Percentiles rank a stretch among this genome's conserved stretches.
phyloP scores from a whole-genome alignment of 2,888 invertebrate genomes.

The Lymantria monacha region DNA sequence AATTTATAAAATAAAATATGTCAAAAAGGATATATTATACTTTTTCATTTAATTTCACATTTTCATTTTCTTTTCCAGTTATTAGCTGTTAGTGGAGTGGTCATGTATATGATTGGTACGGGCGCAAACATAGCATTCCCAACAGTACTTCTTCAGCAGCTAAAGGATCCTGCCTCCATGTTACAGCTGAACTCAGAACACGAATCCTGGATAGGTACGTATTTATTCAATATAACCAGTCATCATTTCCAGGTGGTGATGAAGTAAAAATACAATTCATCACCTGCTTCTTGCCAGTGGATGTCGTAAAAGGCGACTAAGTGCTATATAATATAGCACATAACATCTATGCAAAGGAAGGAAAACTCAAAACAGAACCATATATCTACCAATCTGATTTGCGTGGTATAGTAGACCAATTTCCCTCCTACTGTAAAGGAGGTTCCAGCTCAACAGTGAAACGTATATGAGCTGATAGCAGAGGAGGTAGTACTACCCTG shows the following conservation, averaged over 20 bases:
- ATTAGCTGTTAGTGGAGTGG: conserved; percentile 67
- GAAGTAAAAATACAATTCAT: background rate
- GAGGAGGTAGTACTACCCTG: too few species aligned
- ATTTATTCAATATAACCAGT: background rate
- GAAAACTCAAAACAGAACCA: too few species aligned
- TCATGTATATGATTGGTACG: conserved; percentile 75
- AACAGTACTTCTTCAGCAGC: conserved; percentile 66
- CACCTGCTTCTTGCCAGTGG: background rate
- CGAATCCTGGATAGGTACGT: conserved; percentile 73
- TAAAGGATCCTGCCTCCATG: conserved; percentile 54
- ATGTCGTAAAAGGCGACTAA: background rate
- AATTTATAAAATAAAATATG: too few species aligned
- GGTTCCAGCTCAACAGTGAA: too few species aligned
- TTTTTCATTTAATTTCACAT: too few species aligned
- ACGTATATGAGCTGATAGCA: too few species aligned
- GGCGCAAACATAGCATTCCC: conserved; percentile 76
- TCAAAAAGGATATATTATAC: too few species aligned
- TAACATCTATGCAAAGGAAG: background rate
- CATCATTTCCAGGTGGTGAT: background rate
- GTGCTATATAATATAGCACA: background rate
- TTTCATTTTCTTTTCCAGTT: conserved; percentile 41
- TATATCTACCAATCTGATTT: too few species aligned
- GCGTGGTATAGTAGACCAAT: too few species aligned
- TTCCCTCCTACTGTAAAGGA: too few species aligned
- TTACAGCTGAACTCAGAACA: conserved; percentile 60